phyloP scores from a whole-genome alignment of 1,140 invertebrate species.

The Caenorhabditis remanei region DNA sequence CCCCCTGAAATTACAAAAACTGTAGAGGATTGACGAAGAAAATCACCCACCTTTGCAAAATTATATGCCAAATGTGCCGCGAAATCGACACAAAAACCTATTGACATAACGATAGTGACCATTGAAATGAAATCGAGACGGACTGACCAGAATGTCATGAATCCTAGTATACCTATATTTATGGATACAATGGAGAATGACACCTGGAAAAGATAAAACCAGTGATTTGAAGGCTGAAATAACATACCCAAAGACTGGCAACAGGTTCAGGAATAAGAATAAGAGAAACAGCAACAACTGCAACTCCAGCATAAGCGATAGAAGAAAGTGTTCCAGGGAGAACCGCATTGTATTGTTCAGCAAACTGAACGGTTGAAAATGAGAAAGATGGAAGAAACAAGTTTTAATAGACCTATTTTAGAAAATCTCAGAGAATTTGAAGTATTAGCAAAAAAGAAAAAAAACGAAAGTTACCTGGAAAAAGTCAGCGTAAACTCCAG shows the following conservation, averaged over 20 bases:
- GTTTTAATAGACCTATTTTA: neutral
- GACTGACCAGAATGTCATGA: slow-evolving; percentile 95
- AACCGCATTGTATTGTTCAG: slow-evolving; percentile 77
- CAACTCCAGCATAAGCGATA: slow-evolving; percentile 89
- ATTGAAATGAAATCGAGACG: slow-evolving; percentile 96
- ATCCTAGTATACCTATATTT: slow-evolving; percentile 92
- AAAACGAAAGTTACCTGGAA: slow-evolving; percentile 82
- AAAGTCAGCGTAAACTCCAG: slow-evolving; percentile 93
- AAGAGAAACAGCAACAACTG: slow-evolving; percentile 94
- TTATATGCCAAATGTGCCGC: slow-evolving; percentile 96
- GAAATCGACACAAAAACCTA: slow-evolving; percentile 96
- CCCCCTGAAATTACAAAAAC: slow-evolving; percentile 80
- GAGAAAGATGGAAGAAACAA: neutral
- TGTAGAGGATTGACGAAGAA: slow-evolving; percentile 87
- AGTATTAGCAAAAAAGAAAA: neutral
- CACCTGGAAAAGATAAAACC: slow-evolving; percentile 29
- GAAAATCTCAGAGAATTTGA: neutral
- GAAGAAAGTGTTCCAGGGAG: slow-evolving; percentile 85
- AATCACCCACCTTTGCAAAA: slow-evolving; percentile 83
- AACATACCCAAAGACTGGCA: slow-evolving; percentile 88
- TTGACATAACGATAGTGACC: slow-evolving; percentile 98
- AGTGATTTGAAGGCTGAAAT: neutral
- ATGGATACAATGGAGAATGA: slow-evolving; percentile 95
- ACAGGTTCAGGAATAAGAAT: slow-evolving; percentile 94
- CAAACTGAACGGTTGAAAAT: slow-evolving; percentile 69